Percentiles rank a stretch among this genome's conserved stretches.
Evolutionary conservation across 2,113 vertebrate genomes (phyloP).

Genomic region (Rhineura floridana): DNA sequence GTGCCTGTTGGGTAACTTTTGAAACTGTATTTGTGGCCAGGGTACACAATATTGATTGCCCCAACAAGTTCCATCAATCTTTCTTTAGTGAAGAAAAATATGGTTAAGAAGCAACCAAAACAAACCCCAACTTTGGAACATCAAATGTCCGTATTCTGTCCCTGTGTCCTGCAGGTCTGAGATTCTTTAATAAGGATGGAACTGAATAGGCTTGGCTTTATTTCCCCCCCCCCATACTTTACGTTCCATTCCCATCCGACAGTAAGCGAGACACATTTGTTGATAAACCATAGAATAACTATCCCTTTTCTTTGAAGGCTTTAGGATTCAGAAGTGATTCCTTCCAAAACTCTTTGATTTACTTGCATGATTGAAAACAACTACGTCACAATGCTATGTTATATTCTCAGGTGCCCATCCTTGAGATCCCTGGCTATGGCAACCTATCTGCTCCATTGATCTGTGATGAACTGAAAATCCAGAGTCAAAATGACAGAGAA

Average conservation of each 20-base stretch:
- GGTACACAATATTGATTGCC: neutral
- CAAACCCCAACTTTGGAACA: neutral
- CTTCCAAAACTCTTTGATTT: neutral
- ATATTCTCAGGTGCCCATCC: constrained; percentile 86
- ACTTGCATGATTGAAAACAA: neutral
- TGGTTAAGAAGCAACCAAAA: neutral
- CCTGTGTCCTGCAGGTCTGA: neutral
- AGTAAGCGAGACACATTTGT: neutral
- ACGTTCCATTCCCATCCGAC: neutral
- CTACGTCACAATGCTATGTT: neutral
- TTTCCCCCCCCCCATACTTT: too few relatives aligned
- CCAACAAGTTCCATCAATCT: neutral
- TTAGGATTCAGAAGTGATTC: neutral
- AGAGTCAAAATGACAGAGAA: constrained; percentile 97
- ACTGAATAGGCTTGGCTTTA: neutral
- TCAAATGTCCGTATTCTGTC: neutral
- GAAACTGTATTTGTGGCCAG: neutral
- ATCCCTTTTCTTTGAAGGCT: neutral
- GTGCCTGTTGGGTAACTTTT: neutral
- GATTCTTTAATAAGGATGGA: neutral
- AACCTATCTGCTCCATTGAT: constrained; percentile 87
- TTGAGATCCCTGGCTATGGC: constrained; percentile 93
- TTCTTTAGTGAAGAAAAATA: neutral
- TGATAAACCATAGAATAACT: neutral
- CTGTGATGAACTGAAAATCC: constrained; percentile 95